Evolutionary conservation across 2,888 invertebrate species (phyloP).

Genomic region (Tineola bisselliella): DNA sequence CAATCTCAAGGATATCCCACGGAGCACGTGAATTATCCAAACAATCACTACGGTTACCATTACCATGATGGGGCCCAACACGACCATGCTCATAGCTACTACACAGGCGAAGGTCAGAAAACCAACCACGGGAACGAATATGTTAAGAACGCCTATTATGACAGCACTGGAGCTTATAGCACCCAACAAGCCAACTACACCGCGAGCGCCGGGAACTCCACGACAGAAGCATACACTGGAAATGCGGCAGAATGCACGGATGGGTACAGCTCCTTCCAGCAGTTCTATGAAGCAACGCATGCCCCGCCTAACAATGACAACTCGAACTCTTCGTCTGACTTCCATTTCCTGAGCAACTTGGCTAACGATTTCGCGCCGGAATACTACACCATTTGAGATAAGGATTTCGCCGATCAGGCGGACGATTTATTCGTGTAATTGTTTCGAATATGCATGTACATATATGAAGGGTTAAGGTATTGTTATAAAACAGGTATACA

Average conservation of each 20-base stretch:
- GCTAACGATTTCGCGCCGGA: slow-evolving; percentile 94
- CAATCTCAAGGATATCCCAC: slow-evolving; percentile 50
- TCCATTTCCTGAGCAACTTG: slow-evolving; percentile 91
- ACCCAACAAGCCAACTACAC: slow-evolving; percentile 42
- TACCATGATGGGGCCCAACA: slow-evolving; percentile 55
- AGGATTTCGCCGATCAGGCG: slow-evolving; percentile 65
- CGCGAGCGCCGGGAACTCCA: slow-evolving; percentile 19
- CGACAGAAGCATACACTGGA: slow-evolving; percentile 23
- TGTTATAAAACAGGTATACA: neutral
- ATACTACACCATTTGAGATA: slow-evolving; percentile 77
- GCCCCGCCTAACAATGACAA: slow-evolving; percentile 73
- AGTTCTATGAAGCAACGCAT: slow-evolving; percentile 72
- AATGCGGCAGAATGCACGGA: slow-evolving; percentile 67
- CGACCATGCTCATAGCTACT: slow-evolving; percentile 53
- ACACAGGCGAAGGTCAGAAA: slow-evolving; percentile 59
- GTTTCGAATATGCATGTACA: slow-evolving; percentile 16
- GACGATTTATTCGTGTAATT: slow-evolving; percentile 61
- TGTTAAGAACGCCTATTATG: slow-evolving; percentile 61
- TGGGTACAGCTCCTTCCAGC: slow-evolving; percentile 75
- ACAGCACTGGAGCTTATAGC: slow-evolving; percentile 40
- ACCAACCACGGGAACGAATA: slow-evolving; percentile 60
- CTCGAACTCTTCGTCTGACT: slow-evolving; percentile 92
- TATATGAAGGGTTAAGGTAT: neutral
- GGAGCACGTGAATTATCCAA: slow-evolving; percentile 54
- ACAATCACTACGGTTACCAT: slow-evolving; percentile 61